Evolutionary conservation across 2,888 invertebrate species (phyloP).

Genomic region (Cephalotes varians): DNA sequence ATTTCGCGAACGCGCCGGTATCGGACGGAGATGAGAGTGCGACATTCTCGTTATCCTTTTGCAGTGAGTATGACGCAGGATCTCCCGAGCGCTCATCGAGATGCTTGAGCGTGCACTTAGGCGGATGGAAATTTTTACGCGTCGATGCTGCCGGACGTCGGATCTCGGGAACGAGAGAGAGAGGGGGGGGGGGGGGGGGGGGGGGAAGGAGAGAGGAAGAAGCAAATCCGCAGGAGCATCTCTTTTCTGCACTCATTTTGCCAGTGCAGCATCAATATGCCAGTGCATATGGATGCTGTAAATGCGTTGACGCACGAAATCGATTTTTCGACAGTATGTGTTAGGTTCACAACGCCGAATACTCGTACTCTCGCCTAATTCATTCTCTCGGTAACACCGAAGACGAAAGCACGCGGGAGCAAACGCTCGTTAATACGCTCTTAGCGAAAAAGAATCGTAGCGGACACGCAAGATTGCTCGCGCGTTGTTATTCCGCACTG

Average conservation of each 20-base stretch:
- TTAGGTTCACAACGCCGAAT: too few species aligned
- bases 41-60: slow-evolving; percentile 10
- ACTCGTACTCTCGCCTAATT: neutral
- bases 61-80: slow-evolving; percentile 13
- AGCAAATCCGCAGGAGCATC: neutral
- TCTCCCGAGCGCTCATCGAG: slow-evolving; percentile 20
- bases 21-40: slow-evolving; percentile 16
- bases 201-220: neutral
- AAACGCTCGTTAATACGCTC: slow-evolving; percentile 30
- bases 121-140: slow-evolving; percentile 30
- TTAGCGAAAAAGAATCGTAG: neutral
- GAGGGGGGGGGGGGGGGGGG: neutral
- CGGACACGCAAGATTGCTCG: slow-evolving; percentile 35
- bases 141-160: neutral
- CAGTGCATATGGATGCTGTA: neutral
- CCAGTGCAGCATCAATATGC: neutral
- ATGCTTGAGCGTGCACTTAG: slow-evolving; percentile 23
- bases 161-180: neutral
- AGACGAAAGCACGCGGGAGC: slow-evolving; percentile 23
- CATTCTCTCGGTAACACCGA: neutral
- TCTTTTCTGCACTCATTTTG: neutral
- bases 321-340: neutral
- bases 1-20: neutral
- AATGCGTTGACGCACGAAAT: neutral
- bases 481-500: slow-evolving; percentile 29